Base-by-base conservation (phyloP, 2,888 invertebrate species). In the Nezara viridula region DNA sequence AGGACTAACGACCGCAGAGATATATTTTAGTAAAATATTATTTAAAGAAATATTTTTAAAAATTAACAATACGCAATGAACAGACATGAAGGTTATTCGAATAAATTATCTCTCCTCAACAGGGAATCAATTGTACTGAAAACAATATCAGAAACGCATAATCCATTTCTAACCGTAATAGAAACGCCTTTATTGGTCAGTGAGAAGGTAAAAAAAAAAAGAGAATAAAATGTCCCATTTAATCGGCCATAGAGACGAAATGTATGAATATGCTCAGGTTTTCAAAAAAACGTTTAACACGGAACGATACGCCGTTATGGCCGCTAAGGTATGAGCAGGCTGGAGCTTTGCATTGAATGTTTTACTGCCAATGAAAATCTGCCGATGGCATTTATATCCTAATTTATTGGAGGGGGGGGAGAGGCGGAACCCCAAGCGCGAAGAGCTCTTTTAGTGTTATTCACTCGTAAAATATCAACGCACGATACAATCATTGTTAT, bases 321-420 rank as follows among this genome's bases (percentile, higher is more conserved):
- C 24, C 1, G 86, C 81, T 44, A 86, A 86, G 86, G 86, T 49
- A 21, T 32, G 49, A 7, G 50, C 49, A 14, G 85, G 4, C 16
- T n/a, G 85, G 49, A 47, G 86, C 52, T 86, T 52, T 50, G 32
- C 86, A 49, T 52, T 24, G 81, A 50, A 88, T 88, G 73, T 88
- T 88, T 88, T 88, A 88, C 88, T 88, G 88, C 73, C 88, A 73
- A 88, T 88, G 88, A 88, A 88, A 88, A 88, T 88, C 88, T 88
- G 88, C 88, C 88, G 73, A 88, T 88, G 60, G 66, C 88, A 73
- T 88, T 88, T 88, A 88, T 47, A 88, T 47, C 88, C 88, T 88
- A 88, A 88, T 88, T 88, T 88, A 88, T 87, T n/a, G 88, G 27
- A 2, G 60, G 52, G 2, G 55, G 55, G 55, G 10, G 27, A 6